Evolutionary conservation across 2,797 vertebrate genomes (phyloP), one percentile per base, ranked within the genome.

Genomic region (Gallinago solitaria): DNA sequence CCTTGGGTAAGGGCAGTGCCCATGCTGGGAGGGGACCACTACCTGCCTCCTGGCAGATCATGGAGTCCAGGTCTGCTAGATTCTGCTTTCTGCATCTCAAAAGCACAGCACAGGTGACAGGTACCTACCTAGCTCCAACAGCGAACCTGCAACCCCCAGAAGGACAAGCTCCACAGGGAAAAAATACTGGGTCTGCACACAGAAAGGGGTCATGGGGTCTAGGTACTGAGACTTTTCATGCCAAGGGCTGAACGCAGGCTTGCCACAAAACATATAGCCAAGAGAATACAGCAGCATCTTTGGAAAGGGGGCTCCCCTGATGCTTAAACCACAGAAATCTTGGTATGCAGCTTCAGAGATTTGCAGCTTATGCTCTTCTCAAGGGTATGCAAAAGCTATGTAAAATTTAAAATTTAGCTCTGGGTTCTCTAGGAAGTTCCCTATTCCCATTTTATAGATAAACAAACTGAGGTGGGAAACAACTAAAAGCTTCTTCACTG

Each of bases 41-140:
- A 21, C 16, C 50, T 68, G 61, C 39, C 28, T 64, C 61, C 45
- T 3, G 1, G 10, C 15, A 30, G 41, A 39, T 9, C 0, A 0
- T 9, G 41, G 25, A 74, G 64, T 37, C n/a, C 35, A 48, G 28
- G 7, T 48, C 19, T 50, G 54, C 33, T 53, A 32, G 39, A 45
- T 4, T 6, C 25, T 4, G 1, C 35, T 64, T 51, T 41, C 3
- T 12, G 70, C 11, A 45, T 50, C 32, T 79, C n/a, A 53, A 12
- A 83, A 4, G 5, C 57, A 9, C 24, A 33, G 41, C 0, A 0
- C 5, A 9, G 11, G 5, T 0, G 0, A 43, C 11, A 69, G 60
- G 12, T 28, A 69, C 59, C 47, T 80, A 33, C 35, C 76, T 28
- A 69, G 47, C 50, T 59, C 56, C 57, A 64, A 15, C 17, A 47